Conservation (phyloP, 1,140 invertebrate species). For the Orussus abietinus region DNA sequence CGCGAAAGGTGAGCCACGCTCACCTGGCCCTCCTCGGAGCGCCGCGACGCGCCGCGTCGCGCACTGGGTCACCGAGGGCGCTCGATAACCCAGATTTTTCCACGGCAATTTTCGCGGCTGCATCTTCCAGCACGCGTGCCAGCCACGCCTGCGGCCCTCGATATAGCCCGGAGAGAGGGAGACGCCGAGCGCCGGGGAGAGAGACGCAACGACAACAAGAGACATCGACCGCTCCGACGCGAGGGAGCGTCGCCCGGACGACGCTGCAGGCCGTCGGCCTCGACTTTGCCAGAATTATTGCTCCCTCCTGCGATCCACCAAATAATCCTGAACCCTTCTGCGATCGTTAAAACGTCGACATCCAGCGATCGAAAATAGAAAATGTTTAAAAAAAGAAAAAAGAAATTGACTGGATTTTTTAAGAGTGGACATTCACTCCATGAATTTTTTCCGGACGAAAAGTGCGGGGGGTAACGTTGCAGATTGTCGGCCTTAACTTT, state of each 20-base stretch:
- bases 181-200: slow-evolving; percentile 9
- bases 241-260: slow-evolving; percentile 27
- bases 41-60: slow-evolving; percentile 1
- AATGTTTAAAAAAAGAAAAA: no score
- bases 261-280: slow-evolving; percentile 21
- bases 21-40: neutral
- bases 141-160: slow-evolving; percentile 16
- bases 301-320: no score
- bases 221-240: slow-evolving; percentile 30
- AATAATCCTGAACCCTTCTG: no score
- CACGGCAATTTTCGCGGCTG: neutral
- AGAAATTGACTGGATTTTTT: no score
- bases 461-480: slow-evolving; percentile 19
- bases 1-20: neutral
- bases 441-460: neutral
- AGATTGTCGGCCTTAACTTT: slow-evolving; percentile 23
- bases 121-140: neutral
- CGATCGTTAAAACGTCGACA: slow-evolving; percentile 22
- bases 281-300: slow-evolving; percentile 28
- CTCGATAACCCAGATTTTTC: neutral
- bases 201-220: slow-evolving; percentile 25
- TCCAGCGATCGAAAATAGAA: slow-evolving; percentile 3
- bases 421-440: no score
- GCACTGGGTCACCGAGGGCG: neutral
- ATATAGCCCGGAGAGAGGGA: slow-evolving; percentile 8